Conservation (phyloP, 2,888 invertebrate species). For the Amorpha juglandis region DNA sequence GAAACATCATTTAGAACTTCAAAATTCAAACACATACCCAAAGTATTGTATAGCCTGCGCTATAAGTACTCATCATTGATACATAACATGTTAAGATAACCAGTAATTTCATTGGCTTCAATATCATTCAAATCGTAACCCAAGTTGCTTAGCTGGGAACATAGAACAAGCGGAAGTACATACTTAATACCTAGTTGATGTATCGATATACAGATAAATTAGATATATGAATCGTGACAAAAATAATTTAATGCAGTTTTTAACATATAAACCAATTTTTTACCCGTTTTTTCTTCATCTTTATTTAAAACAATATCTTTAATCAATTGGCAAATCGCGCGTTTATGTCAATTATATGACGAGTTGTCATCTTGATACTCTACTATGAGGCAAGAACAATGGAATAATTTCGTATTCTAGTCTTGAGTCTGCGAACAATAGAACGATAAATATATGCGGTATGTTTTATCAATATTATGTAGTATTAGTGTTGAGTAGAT, state of each 20-base stretch:
- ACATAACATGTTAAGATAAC: too few relatives aligned
- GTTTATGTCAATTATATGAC: neutral
- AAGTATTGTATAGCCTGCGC: too few relatives aligned
- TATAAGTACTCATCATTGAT: too few relatives aligned
- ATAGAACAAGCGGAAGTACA: too few relatives aligned
- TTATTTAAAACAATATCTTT: neutral
- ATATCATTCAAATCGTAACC: too few relatives aligned
- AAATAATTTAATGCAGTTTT: neutral
- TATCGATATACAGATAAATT: neutral
- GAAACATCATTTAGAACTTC: too few relatives aligned
- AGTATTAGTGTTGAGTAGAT: too few relatives aligned
- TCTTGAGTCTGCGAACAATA: conserved; percentile 37
- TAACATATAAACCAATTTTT: neutral
- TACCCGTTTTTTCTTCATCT: neutral
- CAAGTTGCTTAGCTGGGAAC: too few relatives aligned
- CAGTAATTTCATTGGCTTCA: too few relatives aligned
- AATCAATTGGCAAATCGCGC: conserved; percentile 2
- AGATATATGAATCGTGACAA: neutral
- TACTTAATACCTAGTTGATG: too few relatives aligned
- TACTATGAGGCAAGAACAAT: conserved; percentile 39
- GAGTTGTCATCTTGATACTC: neutral
- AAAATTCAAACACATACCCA: too few relatives aligned
- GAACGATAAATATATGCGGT: conserved; percentile 29
- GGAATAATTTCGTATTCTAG: conserved; percentile 43
- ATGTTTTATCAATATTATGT: too few relatives aligned